Evolutionary conservation across 1,140 invertebrate species (phyloP), one percentile per base, ranked within the genome.

Genomic region (Diploscapter pachys): DNA sequence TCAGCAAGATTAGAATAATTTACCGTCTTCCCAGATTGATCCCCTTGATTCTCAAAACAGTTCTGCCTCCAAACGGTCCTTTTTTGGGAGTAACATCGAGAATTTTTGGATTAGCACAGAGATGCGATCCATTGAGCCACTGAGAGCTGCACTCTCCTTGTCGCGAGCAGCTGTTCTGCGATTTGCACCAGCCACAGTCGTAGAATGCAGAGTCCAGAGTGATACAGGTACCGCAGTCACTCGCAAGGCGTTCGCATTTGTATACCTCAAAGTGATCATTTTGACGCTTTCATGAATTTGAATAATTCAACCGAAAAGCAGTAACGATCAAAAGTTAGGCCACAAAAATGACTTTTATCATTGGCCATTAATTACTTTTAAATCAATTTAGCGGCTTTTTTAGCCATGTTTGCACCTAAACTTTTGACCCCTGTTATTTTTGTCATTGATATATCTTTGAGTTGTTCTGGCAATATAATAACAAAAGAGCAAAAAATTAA

Each of bases 51-150:
- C 94, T 97, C 0, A 99, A 91, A 54, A 63, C 62, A 13, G 96
- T 98, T 3, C 95, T 95, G 49, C 96, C 96, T 88, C 96, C 93
- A 67, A 95, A 90, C 11, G 96, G 96, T 13, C 96, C 96, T 85
- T 93, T 95, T 55, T 94, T 85, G 0, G 96, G 96, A 86, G 92
- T 93, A 79, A 98, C 95, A 65, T 81, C 75, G 31, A 79, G 70
- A 63, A 85, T 86, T 11, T 52, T 55, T 2, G 83, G 83, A 64
- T 80, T 73, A 6, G 85, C 75, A 66, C 83, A 85, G n/a, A 85
- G 63, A n/a, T 71, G 69, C 5, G 72, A 73, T 49, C 69, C 56
- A n/a, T 81, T 69, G 8, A 74, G 70, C 59, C 73, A 79, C 4
- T 74, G 13, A 49, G 51, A 59, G 13, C 63, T 65, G 51, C 66